Base-by-base conservation (phyloP, 23 tunicate genomes). In the Botrylloides violaceus region DNA sequence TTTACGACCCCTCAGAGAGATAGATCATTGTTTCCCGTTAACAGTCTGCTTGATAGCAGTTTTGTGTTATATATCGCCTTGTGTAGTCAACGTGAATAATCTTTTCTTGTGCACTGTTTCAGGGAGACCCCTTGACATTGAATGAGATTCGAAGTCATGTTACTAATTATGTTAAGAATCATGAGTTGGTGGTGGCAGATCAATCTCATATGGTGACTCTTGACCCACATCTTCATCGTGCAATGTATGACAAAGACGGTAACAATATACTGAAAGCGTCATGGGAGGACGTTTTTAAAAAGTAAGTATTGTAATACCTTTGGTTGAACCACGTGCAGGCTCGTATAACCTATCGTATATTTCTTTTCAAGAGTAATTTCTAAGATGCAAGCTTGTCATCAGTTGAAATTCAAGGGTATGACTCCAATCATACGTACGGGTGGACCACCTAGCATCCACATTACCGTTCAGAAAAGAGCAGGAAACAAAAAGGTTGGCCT, bases 221-320 rank as follows among this genome's bases (percentile, higher is more conserved):
- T 53, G 98, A 93, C 47, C 98, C 98, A 26, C 29, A 65, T 15
- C 82, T 93, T 0, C 98, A 93, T 50, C 39, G 66, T 24, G 77
- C 75, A 28, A 70, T 86, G 65, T 79, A 60, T 34, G 75, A 62
- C 31, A 81, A 86, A 66, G 79, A 70, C 30, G 63, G 64, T 4
- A 83, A 53, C 29, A 70, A 93, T 59, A 61, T 71, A 6, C 24
- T 55, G 2, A 2, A 48, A 63, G 79, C 83, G 19, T 32, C 82
- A 22, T 93, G 98, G 98, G 88, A 88, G 35, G 64, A 82, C 2
- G 33, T 88, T 7, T 88, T 82, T 32, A 79, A 73, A 79, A 79
- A 56, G 92, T 85, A 7, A 31, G 70, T 63, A 29, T 27, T 27
- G 9, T 43, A 7, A 43, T 15, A 43, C 15, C 9, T 15, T 9